Evolutionary conservation across 64 coral and sea anemone species (phyloP).

Genomic region (Platygyra sinensis): DNA sequence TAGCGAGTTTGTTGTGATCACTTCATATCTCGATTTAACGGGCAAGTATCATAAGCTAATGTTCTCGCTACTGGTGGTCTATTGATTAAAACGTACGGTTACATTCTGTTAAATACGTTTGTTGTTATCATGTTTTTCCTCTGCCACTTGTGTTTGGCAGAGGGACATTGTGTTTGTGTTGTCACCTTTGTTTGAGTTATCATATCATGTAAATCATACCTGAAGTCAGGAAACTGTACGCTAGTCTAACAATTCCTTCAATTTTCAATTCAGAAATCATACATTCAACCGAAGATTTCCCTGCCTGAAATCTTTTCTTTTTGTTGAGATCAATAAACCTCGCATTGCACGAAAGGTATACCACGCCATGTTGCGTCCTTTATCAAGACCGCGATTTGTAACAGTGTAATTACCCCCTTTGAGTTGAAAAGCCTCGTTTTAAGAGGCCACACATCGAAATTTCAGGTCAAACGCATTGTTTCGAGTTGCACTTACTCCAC

Average conservation of each 20-base stretch:
- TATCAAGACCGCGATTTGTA: neutral
- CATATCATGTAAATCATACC: neutral
- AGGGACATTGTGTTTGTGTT: neutral
- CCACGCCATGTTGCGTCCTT: neutral
- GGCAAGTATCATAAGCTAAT: neutral
- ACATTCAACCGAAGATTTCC: neutral
- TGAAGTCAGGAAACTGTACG: neutral
- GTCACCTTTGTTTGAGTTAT: neutral
- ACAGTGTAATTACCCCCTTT: conserved; percentile 20
- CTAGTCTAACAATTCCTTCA: neutral
- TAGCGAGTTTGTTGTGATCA: neutral
- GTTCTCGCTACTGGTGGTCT: neutral
- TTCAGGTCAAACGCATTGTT: conserved; percentile 12
- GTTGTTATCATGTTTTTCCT: neutral
- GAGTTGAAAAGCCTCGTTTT: neutral
- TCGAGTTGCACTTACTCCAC: neutral
- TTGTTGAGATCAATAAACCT: conserved; percentile 4
- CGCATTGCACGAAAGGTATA: neutral
- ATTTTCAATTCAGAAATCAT: neutral
- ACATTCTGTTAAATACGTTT: neutral
- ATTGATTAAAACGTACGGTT: neutral
- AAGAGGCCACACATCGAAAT: conserved; percentile 11
- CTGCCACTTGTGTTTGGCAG: neutral
- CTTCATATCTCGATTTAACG: neutral
- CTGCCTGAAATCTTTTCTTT: neutral